Base-by-base conservation (phyloP, 2,797 vertebrate species). In the Uromys caudimaculatus region DNA sequence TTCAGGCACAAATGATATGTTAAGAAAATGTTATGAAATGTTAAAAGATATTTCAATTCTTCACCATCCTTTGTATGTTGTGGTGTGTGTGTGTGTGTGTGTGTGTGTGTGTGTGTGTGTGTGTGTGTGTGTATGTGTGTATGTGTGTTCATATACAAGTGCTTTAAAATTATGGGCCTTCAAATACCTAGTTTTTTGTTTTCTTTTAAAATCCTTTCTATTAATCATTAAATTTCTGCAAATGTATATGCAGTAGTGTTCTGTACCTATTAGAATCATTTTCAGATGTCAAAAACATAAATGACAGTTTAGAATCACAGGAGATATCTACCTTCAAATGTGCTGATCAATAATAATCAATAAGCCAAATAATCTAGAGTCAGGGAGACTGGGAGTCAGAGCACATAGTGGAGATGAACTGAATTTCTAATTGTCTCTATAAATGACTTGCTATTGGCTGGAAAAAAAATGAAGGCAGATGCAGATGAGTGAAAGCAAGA, bases 161-260 rank as follows among this genome's bases (percentile, higher is more conserved):
- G 6, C 62, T 95, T 92, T 93, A 94, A 95, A 86, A 60, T 77
- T 85, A 92, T 92, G 24, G 19, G 11, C 67, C 11, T 95, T 95
- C 12, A 89, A 91, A 67, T 90, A 83, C 5, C 1, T 47, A n/a
- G 44, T 91, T 96, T 96, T 96, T 82, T 14, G n/a, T 81, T 77
- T 14, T 79, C 10, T 91, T 91, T 93, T 90, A 91, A 88, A 88
- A 85, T 88, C 13, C 62, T 50, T 67, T 67, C 0, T 89, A 32
- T 90, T 75, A 87, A 67, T 89, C 32, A 29, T 12, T 38, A 82
- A 50, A 17, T 7, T 60, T 23, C 21, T 90, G 47, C 1, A 4
- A 96, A 93, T 67, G 4, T 44, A 67, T 84, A 87, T 89, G 71
- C 62, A 91, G 89, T 79, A 64, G 21, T 77, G 3, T 67, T 73